Base-by-base conservation (phyloP, 2,888 invertebrate species). In the Drosophila anomelani region DNA sequence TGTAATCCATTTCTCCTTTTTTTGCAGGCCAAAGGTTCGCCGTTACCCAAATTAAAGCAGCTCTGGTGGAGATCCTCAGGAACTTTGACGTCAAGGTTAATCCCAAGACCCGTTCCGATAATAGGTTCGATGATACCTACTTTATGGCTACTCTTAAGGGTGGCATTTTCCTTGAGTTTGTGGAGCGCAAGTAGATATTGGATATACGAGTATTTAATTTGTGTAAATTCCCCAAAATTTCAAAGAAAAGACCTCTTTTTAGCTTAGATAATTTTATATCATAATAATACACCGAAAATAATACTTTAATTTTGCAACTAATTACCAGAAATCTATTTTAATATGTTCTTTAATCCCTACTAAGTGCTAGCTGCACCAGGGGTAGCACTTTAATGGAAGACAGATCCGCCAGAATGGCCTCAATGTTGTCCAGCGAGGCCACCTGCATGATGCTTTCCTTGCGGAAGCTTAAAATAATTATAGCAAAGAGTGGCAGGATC, bases 321-420 rank as follows among this genome's bases (percentile, higher is more conserved):
- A 26, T 17, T 6, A 32, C 15, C 8, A 34, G 13, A 44, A 23
- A 41, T 23, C 7, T 20, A 26, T 26, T 26, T 26, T 5, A 26
- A 26, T 26, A 26, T 4, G 2, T 53, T 7, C 10, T 8, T 70
- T 57, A 94, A 86, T 95, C 95, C 84, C 94, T 95, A 91, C 96
- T 94, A 44, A 98, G 93, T 32, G 96, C 95, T 86, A 97, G 93
- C 91, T 97, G 97, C 70, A 98, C 93, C 44, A 98, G 93, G 1
- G 98, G 97, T 92, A 98, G 94, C 0, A 98, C 96, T 79, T 96
- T 95, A 68, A 98, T 94, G 0, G 97, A 97, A 0, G 97, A 97
- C 54, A 98, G 93, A 92, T 98, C 98, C 0, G 97, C 96, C 44
- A 98, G 91, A 44, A 98, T 96, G 4, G 97, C 96, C 94, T 98